These are phyloP conservation scores for Napeogenes inachia DNA, from an alignment of 2,888 invertebrate genomes.

Conservation along the genomic window DNA sequence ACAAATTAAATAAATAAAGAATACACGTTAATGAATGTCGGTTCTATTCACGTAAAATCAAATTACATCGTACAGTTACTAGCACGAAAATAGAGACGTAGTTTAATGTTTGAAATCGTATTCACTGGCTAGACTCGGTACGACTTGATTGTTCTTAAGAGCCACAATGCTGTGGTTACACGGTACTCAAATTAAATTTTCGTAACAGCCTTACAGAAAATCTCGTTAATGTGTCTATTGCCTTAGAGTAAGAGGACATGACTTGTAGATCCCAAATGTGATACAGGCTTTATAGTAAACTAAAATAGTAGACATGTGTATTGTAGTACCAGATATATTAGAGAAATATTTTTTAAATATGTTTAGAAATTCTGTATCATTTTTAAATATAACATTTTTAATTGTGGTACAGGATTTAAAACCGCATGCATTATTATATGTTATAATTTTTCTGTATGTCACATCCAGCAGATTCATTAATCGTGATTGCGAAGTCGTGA, in stretches of 20 bases:
- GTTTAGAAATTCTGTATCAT: too few relatives aligned
- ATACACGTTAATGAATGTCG: background rate
- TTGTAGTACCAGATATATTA: too few relatives aligned
- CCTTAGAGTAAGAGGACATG: conserved; percentile 32
- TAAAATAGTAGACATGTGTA: too few relatives aligned
- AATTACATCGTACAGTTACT: background rate
- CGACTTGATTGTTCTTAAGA: conserved; percentile 32
- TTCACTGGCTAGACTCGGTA: conserved; percentile 20
- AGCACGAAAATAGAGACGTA: background rate
- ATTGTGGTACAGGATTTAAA: too few relatives aligned
- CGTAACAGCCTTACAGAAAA: conserved; percentile 55
- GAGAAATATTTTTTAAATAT: too few relatives aligned
- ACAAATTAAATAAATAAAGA: too few relatives aligned
- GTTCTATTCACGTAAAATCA: background rate
- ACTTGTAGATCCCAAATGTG: conserved; percentile 2
- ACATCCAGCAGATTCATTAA: conserved; percentile 29
- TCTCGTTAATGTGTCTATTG: conserved; percentile 40
- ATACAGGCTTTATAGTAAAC: too few relatives aligned
- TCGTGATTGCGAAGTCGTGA: conserved; percentile 20
- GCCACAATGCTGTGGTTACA: conserved; percentile 47
- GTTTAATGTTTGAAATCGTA: conserved; percentile 2
- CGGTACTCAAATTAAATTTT: conserved; percentile 54
- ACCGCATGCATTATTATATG: too few relatives aligned
- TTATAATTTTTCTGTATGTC: conserved; percentile 1
- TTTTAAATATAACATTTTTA: too few relatives aligned